Conservation (phyloP, 2,888 invertebrate species). For the Augiades crinisus region DNA sequence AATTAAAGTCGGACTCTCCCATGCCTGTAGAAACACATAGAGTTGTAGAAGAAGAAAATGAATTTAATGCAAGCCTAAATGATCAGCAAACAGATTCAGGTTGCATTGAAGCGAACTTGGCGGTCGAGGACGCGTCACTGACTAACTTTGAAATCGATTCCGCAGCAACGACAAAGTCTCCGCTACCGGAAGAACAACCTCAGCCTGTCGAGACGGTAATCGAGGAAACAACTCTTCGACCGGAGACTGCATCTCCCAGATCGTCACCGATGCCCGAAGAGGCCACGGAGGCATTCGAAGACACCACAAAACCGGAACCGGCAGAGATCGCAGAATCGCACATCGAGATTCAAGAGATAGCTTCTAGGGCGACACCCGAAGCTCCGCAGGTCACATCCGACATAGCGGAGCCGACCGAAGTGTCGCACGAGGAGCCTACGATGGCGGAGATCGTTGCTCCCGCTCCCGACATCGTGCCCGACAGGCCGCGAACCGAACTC, state of each 20-base stretch:
- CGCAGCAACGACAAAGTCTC: slow-evolving; percentile 29
- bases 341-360: slow-evolving; percentile 14
- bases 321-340: slow-evolving; percentile 2
- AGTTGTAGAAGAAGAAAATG: slow-evolving; percentile 26
- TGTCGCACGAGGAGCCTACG: slow-evolving; percentile 25
- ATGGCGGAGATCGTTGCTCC: slow-evolving; percentile 53
- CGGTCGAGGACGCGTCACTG: slow-evolving; percentile 19
- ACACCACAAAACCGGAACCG: slow-evolving; percentile 21
- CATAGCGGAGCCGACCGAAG: slow-evolving; percentile 20
- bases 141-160: slow-evolving; percentile 32
- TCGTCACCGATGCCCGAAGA: slow-evolving; percentile 25
- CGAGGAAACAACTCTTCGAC: slow-evolving; percentile 25
- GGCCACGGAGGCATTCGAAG: slow-evolving; percentile 13
- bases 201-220: slow-evolving; percentile 18
- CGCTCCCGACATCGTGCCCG: slow-evolving; percentile 63
- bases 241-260: slow-evolving; percentile 28
- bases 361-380: slow-evolving; percentile 22
- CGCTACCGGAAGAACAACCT: slow-evolving; percentile 18
- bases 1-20: slow-evolving; percentile 20
- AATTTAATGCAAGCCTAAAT: slow-evolving; percentile 21
- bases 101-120: slow-evolving; percentile 1
- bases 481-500: slow-evolving; percentile 51
- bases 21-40: slow-evolving; percentile 23
- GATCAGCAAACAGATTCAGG: slow-evolving; percentile 15
- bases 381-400: slow-evolving; percentile 22